Conservation (phyloP, 2,113 vertebrate species). For the Corythaeola cristata region DNA sequence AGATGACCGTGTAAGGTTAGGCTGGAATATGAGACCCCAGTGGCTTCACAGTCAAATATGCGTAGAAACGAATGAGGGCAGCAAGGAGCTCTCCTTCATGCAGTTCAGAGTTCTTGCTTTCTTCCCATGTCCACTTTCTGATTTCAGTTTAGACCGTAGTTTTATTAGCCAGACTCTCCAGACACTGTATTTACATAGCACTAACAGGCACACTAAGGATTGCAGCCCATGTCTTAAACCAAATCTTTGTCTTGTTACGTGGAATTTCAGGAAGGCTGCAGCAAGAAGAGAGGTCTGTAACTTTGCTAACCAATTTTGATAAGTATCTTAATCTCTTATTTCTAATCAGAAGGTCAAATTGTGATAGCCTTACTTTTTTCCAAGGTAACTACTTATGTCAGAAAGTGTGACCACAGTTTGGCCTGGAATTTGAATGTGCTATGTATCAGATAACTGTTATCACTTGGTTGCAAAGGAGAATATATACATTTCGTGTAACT, state of each 20-base stretch:
- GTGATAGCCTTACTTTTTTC: slow-evolving; percentile 45
- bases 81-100: background rate
- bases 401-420: slow-evolving; percentile 35
- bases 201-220: slow-evolving; percentile 3
- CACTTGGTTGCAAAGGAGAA: slow-evolving; percentile 68
- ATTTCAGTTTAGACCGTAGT: background rate
- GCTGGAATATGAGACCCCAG: background rate
- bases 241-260: background rate
- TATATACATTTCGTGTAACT: slow-evolving; percentile 63
- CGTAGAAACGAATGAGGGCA: background rate
- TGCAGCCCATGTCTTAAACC: slow-evolving; percentile 20
- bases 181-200: background rate
- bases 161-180: background rate
- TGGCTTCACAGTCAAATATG: background rate
- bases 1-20: background rate
- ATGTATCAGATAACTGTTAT: slow-evolving; percentile 38
- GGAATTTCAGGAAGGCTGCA: background rate
- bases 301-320: slow-evolving; percentile 44
- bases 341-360: slow-evolving; percentile 46
- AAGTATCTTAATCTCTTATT: background rate
- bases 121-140: background rate
- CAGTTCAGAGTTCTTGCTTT: background rate
- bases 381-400: slow-evolving; percentile 17
- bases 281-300: slow-evolving; percentile 20
- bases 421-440: slow-evolving; percentile 58